These are phyloP conservation scores for Megastigmus dorsalis DNA, from an alignment of 2,888 invertebrate species.

Conservation along the genomic window DNA sequence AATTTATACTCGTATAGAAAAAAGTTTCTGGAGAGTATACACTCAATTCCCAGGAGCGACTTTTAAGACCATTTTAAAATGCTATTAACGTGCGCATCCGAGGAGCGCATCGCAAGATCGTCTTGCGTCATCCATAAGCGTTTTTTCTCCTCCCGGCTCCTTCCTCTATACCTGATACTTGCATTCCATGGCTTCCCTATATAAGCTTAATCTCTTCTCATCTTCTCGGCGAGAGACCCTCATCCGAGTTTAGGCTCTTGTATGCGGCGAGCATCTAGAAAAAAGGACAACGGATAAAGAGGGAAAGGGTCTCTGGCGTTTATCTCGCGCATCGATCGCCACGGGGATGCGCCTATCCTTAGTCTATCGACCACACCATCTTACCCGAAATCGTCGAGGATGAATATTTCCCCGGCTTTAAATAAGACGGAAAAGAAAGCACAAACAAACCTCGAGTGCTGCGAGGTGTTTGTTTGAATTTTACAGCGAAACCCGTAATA, in stretches of 20 bases:
- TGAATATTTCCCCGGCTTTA: conserved; percentile 18
- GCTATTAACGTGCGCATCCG: neutral
- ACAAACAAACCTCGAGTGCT: neutral
- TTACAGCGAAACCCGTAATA: neutral
- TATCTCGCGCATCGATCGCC: conserved; percentile 32
- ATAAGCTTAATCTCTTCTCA: conserved; percentile 27
- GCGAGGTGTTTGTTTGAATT: neutral
- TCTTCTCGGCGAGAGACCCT: conserved; percentile 12
- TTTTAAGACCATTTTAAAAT: neutral
- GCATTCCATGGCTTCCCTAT: neutral
- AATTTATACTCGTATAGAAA: too few relatives aligned
- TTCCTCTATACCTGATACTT: conserved; percentile 19
- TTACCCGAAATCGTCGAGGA: neutral
- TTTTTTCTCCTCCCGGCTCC: neutral
- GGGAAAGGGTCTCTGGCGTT: neutral
- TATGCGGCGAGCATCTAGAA: conserved; percentile 5
- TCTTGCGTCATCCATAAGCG: neutral
- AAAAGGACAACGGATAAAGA: conserved; percentile 22
- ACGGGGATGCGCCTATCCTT: conserved; percentile 9
- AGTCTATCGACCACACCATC: conserved; percentile 44
- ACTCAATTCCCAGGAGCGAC: too few relatives aligned
- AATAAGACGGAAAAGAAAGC: neutral
- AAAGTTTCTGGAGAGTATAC: too few relatives aligned
- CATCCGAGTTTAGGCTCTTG: neutral
- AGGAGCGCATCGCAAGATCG: neutral